Conservation (phyloP, 2,888 invertebrate genomes). For the Drosophila multiciliata region DNA sequence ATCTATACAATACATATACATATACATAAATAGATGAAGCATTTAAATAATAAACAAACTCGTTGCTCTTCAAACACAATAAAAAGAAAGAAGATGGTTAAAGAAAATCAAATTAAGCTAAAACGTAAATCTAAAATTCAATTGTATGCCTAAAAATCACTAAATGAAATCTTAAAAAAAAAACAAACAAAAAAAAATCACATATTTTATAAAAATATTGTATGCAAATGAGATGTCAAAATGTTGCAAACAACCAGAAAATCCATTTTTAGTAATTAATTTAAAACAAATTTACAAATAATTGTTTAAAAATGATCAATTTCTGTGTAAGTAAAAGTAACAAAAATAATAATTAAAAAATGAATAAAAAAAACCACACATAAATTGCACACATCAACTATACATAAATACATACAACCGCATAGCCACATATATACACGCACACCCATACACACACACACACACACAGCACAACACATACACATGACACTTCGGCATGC, state of each 20-base stretch:
- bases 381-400: conserved; percentile 33
- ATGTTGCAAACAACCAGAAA: conserved; percentile 78
- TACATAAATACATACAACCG: conserved; percentile 15
- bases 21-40: conserved; percentile 40
- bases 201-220: conserved; percentile 81
- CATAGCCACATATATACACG: conserved; percentile 13
- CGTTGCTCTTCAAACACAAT: conserved; percentile 56
- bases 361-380: conserved; percentile 33
- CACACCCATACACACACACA: conserved; percentile 9
- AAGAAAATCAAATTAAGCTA: conserved; percentile 71
- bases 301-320: conserved; percentile 74
- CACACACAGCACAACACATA: conserved; percentile 8
- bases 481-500: conserved; percentile 58
- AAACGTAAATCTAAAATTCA: conserved; percentile 63
- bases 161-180: conserved; percentile 58
- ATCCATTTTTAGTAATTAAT: conserved; percentile 80
- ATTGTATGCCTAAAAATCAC: conserved; percentile 70
- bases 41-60: conserved; percentile 33
- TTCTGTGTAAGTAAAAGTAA: conserved; percentile 66
- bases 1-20: conserved; percentile 54
- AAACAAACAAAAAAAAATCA: conserved; percentile 64
- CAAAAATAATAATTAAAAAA: conserved; percentile 47
- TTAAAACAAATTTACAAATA: conserved; percentile 79
- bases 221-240: conserved; percentile 79
- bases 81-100: conserved; percentile 27